phyloP scores from a whole-genome alignment of 23 tunicate species.

The Botrylloides violaceus region DNA sequence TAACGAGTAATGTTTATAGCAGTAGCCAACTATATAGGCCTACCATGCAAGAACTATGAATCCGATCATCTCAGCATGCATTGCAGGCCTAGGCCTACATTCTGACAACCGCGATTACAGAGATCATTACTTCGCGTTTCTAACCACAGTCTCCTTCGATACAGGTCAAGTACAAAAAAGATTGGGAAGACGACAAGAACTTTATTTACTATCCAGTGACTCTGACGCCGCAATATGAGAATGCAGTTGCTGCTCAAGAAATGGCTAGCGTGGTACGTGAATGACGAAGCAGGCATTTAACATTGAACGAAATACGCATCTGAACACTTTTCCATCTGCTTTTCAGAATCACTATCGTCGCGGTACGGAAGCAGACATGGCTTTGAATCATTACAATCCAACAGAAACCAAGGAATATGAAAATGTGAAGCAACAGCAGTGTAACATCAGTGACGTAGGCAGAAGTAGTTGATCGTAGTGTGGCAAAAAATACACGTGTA shows the following conservation, averaged over 20 bases:
- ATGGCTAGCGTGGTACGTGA: slow-evolving; percentile 52
- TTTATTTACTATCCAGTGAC: slow-evolving; percentile 30
- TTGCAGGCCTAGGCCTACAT: too few relatives aligned
- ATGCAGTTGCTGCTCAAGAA: slow-evolving; percentile 40
- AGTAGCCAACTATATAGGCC: background rate
- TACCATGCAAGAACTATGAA: too few relatives aligned
- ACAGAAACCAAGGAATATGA: slow-evolving; percentile 61
- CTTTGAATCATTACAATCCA: slow-evolving; percentile 42
- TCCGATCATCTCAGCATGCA: too few relatives aligned
- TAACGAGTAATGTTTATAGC: background rate
- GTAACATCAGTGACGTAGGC: slow-evolving; percentile 61
- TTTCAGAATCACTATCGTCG: slow-evolving; percentile 50
- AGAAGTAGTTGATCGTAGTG: background rate
- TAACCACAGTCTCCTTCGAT: background rate
- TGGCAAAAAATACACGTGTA: background rate
- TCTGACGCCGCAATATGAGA: slow-evolving; percentile 29
- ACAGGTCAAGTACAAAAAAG: slow-evolving; percentile 31
- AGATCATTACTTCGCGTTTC: too few relatives aligned
- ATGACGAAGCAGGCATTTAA: background rate
- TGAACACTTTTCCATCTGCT: background rate
- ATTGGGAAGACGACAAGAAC: slow-evolving; percentile 27
- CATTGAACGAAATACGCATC: background rate
- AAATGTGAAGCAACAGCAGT: slow-evolving; percentile 37
- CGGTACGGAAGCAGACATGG: slow-evolving; percentile 18
- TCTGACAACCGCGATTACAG: too few relatives aligned